phyloP scores from a whole-genome alignment of 92 coral and sea anemone species.

The Epizoanthus stellaris region DNA sequence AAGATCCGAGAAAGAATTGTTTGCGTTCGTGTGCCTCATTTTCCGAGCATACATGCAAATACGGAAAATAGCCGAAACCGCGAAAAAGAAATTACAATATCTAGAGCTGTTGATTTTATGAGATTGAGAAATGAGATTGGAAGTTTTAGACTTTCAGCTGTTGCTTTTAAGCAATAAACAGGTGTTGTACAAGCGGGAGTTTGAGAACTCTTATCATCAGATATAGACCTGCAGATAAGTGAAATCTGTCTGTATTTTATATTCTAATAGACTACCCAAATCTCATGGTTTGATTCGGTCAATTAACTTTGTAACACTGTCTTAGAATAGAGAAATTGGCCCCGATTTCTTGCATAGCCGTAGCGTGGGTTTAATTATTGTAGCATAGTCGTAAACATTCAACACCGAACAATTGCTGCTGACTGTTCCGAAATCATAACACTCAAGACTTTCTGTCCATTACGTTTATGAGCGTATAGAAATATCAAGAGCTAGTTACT shows the following conservation, averaged over 20 bases:
- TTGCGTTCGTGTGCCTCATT: background rate
- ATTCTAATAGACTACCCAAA: slow-evolving; percentile 58
- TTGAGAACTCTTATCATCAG: slow-evolving; percentile 61
- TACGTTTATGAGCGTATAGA: slow-evolving; percentile 19
- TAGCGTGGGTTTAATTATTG: slow-evolving; percentile 70
- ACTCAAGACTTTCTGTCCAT: slow-evolving; percentile 28
- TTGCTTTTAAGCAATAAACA: slow-evolving; percentile 47
- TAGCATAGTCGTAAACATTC: slow-evolving; percentile 75
- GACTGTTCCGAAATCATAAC: slow-evolving; percentile 78
- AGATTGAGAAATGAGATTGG: slow-evolving; percentile 43
- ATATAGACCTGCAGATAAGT: slow-evolving; percentile 66
- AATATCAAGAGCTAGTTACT: slow-evolving; percentile 13
- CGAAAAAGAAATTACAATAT: slow-evolving; percentile 52
- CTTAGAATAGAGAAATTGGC: slow-evolving; percentile 46
- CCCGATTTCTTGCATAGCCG: slow-evolving; percentile 43
- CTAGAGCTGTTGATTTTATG: slow-evolving; percentile 44
- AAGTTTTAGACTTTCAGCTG: slow-evolving; percentile 36
- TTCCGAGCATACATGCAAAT: slow-evolving; percentile 19
- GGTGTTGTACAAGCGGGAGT: slow-evolving; percentile 52
- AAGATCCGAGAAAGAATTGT: background rate
- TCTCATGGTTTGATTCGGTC: slow-evolving; percentile 47
- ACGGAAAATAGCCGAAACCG: slow-evolving; percentile 27
- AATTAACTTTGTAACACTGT: slow-evolving; percentile 51
- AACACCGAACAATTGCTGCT: slow-evolving; percentile 71
- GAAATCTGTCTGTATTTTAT: slow-evolving; percentile 62